These are phyloP conservation scores for Lasioglossum zephyrum DNA, from an alignment of 2,888 invertebrate genomes.

Conservation along the genomic window DNA sequence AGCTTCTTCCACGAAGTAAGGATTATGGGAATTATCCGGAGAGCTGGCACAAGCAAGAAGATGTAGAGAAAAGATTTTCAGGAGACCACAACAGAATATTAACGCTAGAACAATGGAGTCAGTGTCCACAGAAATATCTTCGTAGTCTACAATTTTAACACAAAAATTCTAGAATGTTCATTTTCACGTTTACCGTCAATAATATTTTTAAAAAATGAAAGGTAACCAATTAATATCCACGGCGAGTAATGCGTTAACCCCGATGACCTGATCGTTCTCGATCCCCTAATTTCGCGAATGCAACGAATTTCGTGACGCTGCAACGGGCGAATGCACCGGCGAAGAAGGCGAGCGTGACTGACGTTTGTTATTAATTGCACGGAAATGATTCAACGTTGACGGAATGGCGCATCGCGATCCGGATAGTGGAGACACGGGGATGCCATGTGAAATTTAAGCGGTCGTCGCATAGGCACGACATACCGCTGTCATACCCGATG, in stretches of 20 bases:
- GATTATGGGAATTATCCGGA: not conserved
- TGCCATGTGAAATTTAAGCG: constrained; percentile 66
- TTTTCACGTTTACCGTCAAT: too few relatives aligned
- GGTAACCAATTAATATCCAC: not conserved
- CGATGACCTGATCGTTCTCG: not conserved
- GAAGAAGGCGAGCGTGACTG: not conserved
- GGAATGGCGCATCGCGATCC: constrained; percentile 30
- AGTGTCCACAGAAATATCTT: too few relatives aligned
- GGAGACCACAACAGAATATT: not conserved
- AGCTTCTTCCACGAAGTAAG: not conserved
- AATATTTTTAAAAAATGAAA: not conserved
- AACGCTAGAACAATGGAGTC: not conserved
- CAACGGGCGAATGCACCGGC: not conserved
- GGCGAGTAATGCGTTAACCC: not conserved
- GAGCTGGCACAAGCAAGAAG: not conserved
- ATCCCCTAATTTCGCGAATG: not conserved
- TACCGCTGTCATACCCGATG: constrained; percentile 57
- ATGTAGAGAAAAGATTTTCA: not conserved
- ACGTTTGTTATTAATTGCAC: constrained; percentile 28
- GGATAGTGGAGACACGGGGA: constrained; percentile 28
- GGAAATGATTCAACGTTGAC: constrained; percentile 30
- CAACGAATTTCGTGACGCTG: not conserved
- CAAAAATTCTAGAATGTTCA: too few relatives aligned
- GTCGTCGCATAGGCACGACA: constrained; percentile 42
- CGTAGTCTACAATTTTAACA: too few relatives aligned